These are phyloP conservation scores for Chrysochloris asiatica DNA, from an alignment of 2,113 vertebrate species.

Conservation along the genomic window DNA sequence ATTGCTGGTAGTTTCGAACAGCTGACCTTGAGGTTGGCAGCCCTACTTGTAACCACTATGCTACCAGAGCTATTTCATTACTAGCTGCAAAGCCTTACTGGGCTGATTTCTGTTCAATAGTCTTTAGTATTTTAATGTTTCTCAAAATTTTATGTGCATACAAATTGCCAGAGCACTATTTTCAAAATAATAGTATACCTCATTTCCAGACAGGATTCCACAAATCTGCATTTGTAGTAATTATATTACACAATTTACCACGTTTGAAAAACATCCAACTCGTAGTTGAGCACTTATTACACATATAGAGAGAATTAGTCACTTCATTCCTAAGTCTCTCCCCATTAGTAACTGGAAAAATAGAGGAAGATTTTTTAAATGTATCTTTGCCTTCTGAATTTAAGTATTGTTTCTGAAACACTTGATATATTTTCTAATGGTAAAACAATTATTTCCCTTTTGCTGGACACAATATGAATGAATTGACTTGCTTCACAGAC, in stretches of 20 bases:
- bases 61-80: too few species aligned
- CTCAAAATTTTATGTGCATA: neutral
- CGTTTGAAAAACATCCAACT: neutral
- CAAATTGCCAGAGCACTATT: neutral
- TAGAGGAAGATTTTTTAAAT: neutral
- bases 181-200: neutral
- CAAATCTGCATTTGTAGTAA: neutral
- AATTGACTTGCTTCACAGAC: too few species aligned
- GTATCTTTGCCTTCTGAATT: neutral
- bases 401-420: neutral
- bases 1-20: too few species aligned
- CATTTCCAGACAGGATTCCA: neutral
- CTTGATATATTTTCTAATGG: neutral
- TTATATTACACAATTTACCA: neutral
- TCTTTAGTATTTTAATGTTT: too few species aligned
- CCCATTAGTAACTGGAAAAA: neutral
- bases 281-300: neutral
- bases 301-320: neutral
- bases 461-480: too few species aligned
- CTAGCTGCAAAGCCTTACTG: too few species aligned
- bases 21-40: too few species aligned
- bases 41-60: too few species aligned
- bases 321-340: neutral
- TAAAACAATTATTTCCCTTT: conserved; percentile 6
- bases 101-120: too few species aligned